These are phyloP conservation scores for Aphelenchoides besseyi DNA, from an alignment of 1,140 invertebrate genomes.

Conservation along the genomic window DNA sequence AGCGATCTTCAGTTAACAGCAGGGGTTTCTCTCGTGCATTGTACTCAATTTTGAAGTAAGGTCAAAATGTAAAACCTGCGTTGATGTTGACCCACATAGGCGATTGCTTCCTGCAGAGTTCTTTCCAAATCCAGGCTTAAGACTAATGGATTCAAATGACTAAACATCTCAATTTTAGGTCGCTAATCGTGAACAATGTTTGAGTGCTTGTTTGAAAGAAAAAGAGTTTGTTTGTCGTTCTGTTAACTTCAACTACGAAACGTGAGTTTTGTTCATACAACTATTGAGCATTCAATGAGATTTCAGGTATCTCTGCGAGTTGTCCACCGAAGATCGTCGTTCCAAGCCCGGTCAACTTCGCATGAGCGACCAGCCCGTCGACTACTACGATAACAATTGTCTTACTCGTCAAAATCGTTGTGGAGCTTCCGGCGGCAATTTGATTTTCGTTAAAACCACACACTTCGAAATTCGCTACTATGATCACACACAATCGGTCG, in stretches of 20 bases:
- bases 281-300: too few species aligned
- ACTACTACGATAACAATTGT: constrained; percentile 62
- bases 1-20: background rate
- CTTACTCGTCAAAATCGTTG: constrained; percentile 61
- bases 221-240: constrained; percentile 61
- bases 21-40: too few species aligned
- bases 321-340: constrained; percentile 60
- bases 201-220: constrained; percentile 60
- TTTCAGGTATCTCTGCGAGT: constrained; percentile 61
- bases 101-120: too few species aligned
- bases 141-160: constrained; percentile 16
- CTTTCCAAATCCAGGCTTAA: too few species aligned
- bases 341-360: constrained; percentile 60
- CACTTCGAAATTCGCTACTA: constrained; percentile 63
- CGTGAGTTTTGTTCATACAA: too few species aligned
- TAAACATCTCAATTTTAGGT: constrained; percentile 44
- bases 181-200: constrained; percentile 56
- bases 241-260: constrained; percentile 63
- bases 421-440: constrained; percentile 59
- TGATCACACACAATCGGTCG: constrained; percentile 62
- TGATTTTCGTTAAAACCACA: constrained; percentile 62
- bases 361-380: constrained; percentile 56
- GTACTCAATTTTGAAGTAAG: too few species aligned
- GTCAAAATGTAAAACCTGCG: too few species aligned
- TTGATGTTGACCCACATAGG: too few species aligned